phyloP scores from a whole-genome alignment of 2,888 invertebrate species.

The Lissocephala sabroskyi region DNA sequence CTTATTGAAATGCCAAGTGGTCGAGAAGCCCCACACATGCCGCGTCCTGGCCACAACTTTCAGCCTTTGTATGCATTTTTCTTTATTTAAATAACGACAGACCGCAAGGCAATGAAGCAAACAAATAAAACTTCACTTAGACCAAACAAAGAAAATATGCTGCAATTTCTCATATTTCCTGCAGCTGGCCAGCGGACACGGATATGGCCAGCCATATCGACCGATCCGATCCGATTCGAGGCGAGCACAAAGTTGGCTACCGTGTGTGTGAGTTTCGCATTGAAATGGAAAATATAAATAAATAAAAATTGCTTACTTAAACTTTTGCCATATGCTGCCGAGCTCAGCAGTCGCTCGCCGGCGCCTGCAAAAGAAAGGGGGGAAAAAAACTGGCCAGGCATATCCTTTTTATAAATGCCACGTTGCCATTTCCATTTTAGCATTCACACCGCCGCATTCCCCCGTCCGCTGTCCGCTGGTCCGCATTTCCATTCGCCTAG shows the following conservation, averaged over 20 bases:
- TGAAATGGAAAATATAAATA: slow-evolving; percentile 35
- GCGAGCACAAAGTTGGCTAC: slow-evolving; percentile 7
- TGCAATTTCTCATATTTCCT: slow-evolving; percentile 58
- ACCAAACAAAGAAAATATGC: slow-evolving; percentile 48
- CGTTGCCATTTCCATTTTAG: background rate
- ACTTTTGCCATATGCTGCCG: slow-evolving; percentile 59
- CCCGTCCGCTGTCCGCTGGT: slow-evolving; percentile 19
- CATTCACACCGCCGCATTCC: background rate
- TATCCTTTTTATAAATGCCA: slow-evolving; percentile 36
- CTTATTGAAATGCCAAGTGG: slow-evolving; percentile 55
- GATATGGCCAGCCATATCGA: slow-evolving; percentile 8
- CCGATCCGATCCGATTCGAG: slow-evolving; percentile 19
- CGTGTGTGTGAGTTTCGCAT: slow-evolving; percentile 21
- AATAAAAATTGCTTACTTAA: slow-evolving; percentile 59
- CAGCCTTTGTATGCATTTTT: slow-evolving; percentile 50
- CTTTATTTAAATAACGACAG: slow-evolving; percentile 27
- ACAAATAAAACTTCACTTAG: slow-evolving; percentile 56
- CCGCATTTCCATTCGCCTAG: slow-evolving; percentile 17
- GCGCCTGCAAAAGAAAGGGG: background rate
- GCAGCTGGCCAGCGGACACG: slow-evolving; percentile 20
- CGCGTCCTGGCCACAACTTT: slow-evolving; percentile 10
- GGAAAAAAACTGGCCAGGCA: slow-evolving; percentile 38
- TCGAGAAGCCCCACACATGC: slow-evolving; percentile 20
- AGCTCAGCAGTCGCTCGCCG: slow-evolving; percentile 35
- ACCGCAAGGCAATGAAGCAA: slow-evolving; percentile 47